Evolutionary conservation across 1,140 invertebrate genomes (phyloP).

Genomic region (Thaumatotibia leucotreta): DNA sequence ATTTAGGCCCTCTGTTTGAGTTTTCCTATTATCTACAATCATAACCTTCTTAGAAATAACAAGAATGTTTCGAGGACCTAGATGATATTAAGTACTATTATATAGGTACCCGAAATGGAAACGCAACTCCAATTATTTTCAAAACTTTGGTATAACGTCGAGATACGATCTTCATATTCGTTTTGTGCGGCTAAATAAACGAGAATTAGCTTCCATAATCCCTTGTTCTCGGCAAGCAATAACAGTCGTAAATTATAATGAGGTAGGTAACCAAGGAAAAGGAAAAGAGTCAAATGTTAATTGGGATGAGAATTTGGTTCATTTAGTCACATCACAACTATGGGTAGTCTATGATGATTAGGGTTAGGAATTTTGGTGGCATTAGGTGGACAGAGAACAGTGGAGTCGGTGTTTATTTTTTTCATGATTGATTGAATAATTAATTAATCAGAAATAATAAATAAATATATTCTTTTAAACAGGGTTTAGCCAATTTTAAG

Average conservation of each 20-base stretch:
- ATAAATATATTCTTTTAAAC: too few species aligned
- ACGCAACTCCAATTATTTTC: background rate
- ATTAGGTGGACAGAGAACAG: too few species aligned
- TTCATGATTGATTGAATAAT: too few species aligned
- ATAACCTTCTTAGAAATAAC: too few species aligned
- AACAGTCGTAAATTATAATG: conserved; percentile 1
- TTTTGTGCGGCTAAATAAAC: background rate
- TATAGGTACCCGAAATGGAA: background rate
- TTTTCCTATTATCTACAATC: too few species aligned
- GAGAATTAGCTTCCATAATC: background rate
- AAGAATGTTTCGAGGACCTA: too few species aligned
- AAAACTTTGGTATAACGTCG: background rate
- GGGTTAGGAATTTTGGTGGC: too few species aligned
- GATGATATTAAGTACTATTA: too few species aligned
- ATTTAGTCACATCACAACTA: background rate
- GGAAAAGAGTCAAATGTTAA: background rate
- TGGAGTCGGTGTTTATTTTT: too few species aligned
- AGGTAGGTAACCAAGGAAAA: background rate
- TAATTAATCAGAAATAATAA: too few species aligned
- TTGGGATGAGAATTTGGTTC: background rate
- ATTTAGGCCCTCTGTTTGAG: too few species aligned
- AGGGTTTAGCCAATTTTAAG: too few species aligned
- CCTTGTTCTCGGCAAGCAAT: background rate
- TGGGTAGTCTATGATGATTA: background rate
- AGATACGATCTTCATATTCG: background rate